Evolutionary conservation across 2,113 vertebrate species (phyloP).

Genomic region (Nerophis lumbriciformis): DNA sequence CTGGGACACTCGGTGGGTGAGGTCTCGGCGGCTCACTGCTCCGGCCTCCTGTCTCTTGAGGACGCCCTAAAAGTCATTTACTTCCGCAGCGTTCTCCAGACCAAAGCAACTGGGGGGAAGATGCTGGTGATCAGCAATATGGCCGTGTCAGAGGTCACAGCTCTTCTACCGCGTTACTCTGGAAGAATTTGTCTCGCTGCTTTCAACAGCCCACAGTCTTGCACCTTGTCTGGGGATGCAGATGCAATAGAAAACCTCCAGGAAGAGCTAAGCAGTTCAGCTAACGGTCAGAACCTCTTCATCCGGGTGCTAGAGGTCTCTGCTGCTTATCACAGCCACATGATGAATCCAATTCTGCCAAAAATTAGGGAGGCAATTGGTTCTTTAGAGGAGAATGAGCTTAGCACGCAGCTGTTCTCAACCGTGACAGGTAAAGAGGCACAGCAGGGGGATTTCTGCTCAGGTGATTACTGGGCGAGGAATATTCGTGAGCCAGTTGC

Average conservation of each 20-base stretch:
- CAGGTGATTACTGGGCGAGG: conserved; percentile 79
- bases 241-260: conserved; percentile 63
- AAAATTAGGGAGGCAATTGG: conserved; percentile 65
- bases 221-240: conserved; percentile 78
- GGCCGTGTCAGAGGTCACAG: conserved; percentile 66
- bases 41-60: conserved; percentile 77
- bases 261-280: conserved; percentile 59
- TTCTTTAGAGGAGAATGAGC: conserved; percentile 52
- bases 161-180: conserved; percentile 59
- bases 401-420: conserved; percentile 74
- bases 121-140: conserved; percentile 82
- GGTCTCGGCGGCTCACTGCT: conserved; percentile 79
- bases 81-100: conserved; percentile 76
- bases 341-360: conserved; percentile 78
- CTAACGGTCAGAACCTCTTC: conserved; percentile 70
- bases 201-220: conserved; percentile 79
- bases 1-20: conserved; percentile 82
- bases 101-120: conserved; percentile 68
- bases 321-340: conserved; percentile 81
- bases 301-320: conserved; percentile 75
- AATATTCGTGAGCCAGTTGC: conserved; percentile 76
- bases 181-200: conserved; percentile 77
- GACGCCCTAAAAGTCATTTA: conserved; percentile 80
- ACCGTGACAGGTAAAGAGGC: conserved; percentile 72
- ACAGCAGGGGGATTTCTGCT: conserved; percentile 68